Base-by-base conservation (phyloP, 1,140 invertebrate species). In the Araneus ventricosus region DNA sequence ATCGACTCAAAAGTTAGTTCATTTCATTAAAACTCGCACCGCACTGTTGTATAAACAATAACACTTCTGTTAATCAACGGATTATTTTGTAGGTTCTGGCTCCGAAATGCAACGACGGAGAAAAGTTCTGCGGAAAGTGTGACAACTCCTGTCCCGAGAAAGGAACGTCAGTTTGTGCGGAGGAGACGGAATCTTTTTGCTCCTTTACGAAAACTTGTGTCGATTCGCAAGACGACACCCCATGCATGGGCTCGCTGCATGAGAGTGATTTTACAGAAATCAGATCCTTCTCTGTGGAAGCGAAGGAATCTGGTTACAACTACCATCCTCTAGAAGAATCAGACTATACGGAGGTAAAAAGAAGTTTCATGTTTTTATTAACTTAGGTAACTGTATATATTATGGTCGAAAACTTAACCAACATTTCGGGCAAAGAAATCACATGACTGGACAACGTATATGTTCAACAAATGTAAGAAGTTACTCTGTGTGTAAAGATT, bases 311-410 rank as follows among this genome's bases (percentile, higher is more conserved):
- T 4, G 88, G 88, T 79, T 80, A 90, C 27, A 39, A 20, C 0
- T 90, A 59, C 57, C 27, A 57, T 10, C 22, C 67, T 57, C 17
- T 90, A 34, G 27, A 79, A n/a, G 45, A 90, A 79, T 5, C 14
- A 0, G 88, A 90, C 59, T 59, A 90, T 24, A 27, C 70, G 4
- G 41, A 90, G 34, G 70, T 90, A 90, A 80, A 8, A n/a, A n/a
- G n/a, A n/a, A 8, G 30, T 67, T 52, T 52, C 17, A 14, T 52
- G 45, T 8, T 14, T 52, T 14, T 52, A 2, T 52, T 52, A 2
- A 7, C n/a, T n/a, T n/a, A n/a, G n/a, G n/a, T n/a, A n/a, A n/a
- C n/a, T n/a, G n/a, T n/a, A n/a, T n/a, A n/a, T n/a, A n/a, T n/a
- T n/a, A 17, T 2, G 0, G 10, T 52, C 10, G 17, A 52, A 45